Evolutionary conservation across 2,797 vertebrate species (phyloP), one percentile per base, ranked within the genome.

Genomic region (Glossophaga mutica): DNA sequence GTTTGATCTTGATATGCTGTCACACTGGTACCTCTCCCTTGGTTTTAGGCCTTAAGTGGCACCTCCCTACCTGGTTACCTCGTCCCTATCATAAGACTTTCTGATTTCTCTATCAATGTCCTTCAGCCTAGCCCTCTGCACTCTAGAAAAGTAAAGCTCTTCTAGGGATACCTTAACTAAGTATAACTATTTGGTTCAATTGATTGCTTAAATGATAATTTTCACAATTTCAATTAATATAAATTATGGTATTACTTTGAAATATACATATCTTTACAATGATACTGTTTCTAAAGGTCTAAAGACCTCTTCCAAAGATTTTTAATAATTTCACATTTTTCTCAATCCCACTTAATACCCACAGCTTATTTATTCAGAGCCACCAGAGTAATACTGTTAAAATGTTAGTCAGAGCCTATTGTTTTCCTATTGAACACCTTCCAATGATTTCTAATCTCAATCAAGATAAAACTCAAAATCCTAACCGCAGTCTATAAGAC

Each of bases 261-360:
- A 76, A 76, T 46, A 50, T 32, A n/a, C 14, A 42, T 59, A 88
- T 59, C 46, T 79, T 59, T 52, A 83, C 2, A 55, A 26, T 77
- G 82, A 67, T 50, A 82, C 1, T 19, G 26, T 39, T 91, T n/a
- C n/a, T 79, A 29, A 0, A 57, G 52, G 62, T n/a, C n/a, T n/a
- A n/a, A 57, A 59, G 70, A 34, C 62, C 34, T 87, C 46, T 89
- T 86, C 86, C n/a, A 55, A 78, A 93, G 24, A 77, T 26, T 79
- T 92, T 86, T 74, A 44, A 48, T 70, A 57, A 94, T 55, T 68
- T 85, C 73, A 90, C 24, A 81, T 24, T 96, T 87, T 77, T 44
- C 39, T 59, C 32, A 76, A 37, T 62, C 21, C 42, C 32, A 76
- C 15, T 87, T 26, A 57, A 15, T 67, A 87, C 9, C 32, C 44